Evolutionary conservation across 2,888 invertebrate genomes (phyloP), one percentile per base, ranked within the genome.

Genomic region (Himalopsyche kuldschensis): DNA sequence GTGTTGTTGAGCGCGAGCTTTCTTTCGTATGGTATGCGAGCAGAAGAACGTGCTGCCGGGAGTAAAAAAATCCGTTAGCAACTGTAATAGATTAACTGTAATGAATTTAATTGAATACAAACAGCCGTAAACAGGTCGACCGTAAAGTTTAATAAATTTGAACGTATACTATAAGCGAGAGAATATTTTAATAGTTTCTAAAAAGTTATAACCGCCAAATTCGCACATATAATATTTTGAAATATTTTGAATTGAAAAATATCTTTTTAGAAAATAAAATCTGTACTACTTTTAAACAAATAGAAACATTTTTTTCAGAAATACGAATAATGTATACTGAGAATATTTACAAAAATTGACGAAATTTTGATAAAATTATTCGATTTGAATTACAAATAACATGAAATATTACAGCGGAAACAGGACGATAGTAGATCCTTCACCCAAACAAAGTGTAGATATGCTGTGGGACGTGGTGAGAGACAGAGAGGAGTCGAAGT

Each of bases 391-490:
- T 24, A 77, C 27, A 46, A 81, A 55, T 55, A 55, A 24, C 6
- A 55, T 55, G 20, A 78, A 82, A 20, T 15, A 11, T 82, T 82
- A 82, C 81, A 55, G 78, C 78, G 76, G 78, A 63, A 75, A 78
- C 81, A 78, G 81, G 81, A 78, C 30, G 76, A 76, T 47, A 81
- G 78, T 77, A 80, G 81, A 78, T 83, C 81, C 83, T 83, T 80
- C 83, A 78, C 76, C 82, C 78, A 75, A 78, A 75, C 63, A 69
- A 75, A 82, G 75, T 35, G 69, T 75, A 55, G 77, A 24, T 24
- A 35, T 31, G 32, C 77, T 32, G 77, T 55, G 55, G 55, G 55
- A 55, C 55, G 55, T 55, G 55, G 55, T 55, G 35, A 75, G 80
- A 75, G 81, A 48, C 78, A 63, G 78, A 31, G 32, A 77, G 31